These are phyloP conservation scores for Digitonthophagus gazella DNA, from an alignment of 2,888 invertebrate genomes.

Conservation along the genomic window DNA sequence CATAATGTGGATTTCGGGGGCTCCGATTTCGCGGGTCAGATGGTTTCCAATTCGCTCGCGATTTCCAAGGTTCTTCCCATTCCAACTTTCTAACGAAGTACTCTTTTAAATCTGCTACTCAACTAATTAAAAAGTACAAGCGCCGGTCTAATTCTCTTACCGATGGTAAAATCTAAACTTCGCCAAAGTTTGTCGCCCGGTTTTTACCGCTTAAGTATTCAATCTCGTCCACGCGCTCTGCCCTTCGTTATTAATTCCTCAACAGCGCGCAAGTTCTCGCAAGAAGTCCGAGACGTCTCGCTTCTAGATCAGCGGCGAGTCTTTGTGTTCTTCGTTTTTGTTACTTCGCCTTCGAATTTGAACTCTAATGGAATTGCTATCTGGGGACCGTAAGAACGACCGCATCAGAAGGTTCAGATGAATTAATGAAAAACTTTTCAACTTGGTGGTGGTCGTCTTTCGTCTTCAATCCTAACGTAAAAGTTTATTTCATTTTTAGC, in stretches of 20 bases:
- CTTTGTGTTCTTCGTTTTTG: neutral
- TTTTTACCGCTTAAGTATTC: neutral
- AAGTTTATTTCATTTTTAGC: too few relatives aligned
- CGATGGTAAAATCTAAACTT: neutral
- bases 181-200: neutral
- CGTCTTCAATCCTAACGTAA: neutral
- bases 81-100: neutral
- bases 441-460: neutral
- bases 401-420: neutral
- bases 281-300: neutral
- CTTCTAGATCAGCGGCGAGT: too few relatives aligned
- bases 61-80: neutral
- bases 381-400: neutral
- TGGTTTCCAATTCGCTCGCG: neutral
- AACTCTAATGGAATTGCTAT: neutral
- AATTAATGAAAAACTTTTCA: neutral
- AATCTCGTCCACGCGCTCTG: neutral
- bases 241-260: neutral
- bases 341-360: neutral
- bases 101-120: neutral
- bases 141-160: neutral
- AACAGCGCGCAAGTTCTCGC: neutral
- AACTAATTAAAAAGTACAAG: neutral
- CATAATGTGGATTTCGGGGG: neutral
- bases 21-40: neutral